Evolutionary conservation across 2,888 invertebrate species (phyloP), one percentile per base, ranked within the genome.

Genomic region (Oligia fasciuncula): DNA sequence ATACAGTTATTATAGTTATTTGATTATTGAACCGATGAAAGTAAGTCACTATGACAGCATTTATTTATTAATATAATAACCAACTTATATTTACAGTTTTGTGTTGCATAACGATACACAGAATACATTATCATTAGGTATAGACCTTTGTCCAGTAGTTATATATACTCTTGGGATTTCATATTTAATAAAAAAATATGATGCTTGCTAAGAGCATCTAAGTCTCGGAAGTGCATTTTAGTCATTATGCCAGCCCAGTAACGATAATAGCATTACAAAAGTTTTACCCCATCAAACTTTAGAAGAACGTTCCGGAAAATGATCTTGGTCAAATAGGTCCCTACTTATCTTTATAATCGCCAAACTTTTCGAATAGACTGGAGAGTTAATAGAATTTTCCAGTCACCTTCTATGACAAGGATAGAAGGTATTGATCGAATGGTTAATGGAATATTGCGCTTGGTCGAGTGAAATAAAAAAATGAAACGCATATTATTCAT

Each of bases 401-500:
- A 43, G n/a, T n/a, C 17, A 49, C 40, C 0, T 11, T 17, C 54
- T 54, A 54, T 35, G 19, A 5, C 19, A 46, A 70, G 51, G 6
- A 17, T 29, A 66, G 2, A 49, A 43, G 1, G 57, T 78, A 79
- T 79, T 43, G 73, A 73, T 79, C 73, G 40, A 65, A 23, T 17
- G 17, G 35, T 23, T 78, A 14, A 66, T 35, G 57, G 43, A 66
- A 66, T 60, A 67, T 46, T 35, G 51, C 49, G 66, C 81, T 81
- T 72, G 29, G 43, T 49, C 23, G 46, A 69, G 67, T 57, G 17
- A 57, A 29, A 46, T 60, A 14, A 81, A 69, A 71, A 78, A 73
- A 57, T 40, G 43, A 73, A 84, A 81, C 63, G 46, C 63, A 66
- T 84, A 57, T 67, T 70, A 63, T 63, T 69, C 17, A 63, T 57